These are phyloP conservation scores for Artibeus lituratus DNA, from an alignment of 2,797 vertebrate genomes.

Conservation along the genomic window DNA sequence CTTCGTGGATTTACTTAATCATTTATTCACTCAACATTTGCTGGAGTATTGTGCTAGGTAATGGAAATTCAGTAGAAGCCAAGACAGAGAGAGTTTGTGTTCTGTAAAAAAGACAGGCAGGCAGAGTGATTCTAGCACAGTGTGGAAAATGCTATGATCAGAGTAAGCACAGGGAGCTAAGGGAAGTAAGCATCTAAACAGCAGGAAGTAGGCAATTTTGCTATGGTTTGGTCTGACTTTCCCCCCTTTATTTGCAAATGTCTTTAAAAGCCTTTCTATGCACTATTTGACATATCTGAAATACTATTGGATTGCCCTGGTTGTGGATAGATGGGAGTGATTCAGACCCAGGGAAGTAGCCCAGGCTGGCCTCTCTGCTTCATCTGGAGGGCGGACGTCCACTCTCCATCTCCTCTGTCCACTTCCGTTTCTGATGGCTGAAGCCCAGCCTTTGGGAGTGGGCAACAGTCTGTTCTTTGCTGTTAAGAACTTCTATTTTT, in stretches of 20 bases:
- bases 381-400: neutral
- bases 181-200: neutral
- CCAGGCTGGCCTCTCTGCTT: neutral
- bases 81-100: neutral
- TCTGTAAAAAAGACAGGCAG: neutral
- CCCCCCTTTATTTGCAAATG: neutral
- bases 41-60: neutral
- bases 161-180: neutral
- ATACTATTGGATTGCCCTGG: neutral
- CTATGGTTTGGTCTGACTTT: neutral
- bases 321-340: neutral
- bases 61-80: neutral
- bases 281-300: neutral
- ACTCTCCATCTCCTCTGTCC: neutral
- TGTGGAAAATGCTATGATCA: neutral
- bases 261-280: neutral
- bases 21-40: neutral
- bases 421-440: neutral
- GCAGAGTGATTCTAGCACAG: neutral
- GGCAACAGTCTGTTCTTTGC: neutral
- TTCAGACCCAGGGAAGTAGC: neutral
- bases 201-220: neutral
- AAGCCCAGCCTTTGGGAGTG: neutral
- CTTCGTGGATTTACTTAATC: neutral
- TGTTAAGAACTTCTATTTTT: neutral